phyloP scores from a whole-genome alignment of 2,888 invertebrate genomes.

The Drosophila rellima region DNA sequence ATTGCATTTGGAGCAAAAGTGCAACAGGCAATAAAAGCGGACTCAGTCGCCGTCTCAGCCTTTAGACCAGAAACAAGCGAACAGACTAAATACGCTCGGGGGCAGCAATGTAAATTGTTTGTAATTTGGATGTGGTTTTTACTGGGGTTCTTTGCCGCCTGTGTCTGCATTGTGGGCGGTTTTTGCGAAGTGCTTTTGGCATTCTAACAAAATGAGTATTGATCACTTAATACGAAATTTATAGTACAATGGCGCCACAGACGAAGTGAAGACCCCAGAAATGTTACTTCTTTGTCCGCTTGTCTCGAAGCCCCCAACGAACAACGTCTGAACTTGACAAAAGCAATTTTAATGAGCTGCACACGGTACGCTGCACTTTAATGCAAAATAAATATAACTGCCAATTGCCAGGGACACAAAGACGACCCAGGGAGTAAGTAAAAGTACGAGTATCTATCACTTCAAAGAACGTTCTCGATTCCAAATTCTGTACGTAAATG shows the following conservation, averaged over 20 bases:
- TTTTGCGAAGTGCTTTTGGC: constrained; percentile 68
- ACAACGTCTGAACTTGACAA: constrained; percentile 50
- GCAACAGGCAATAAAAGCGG: constrained; percentile 52
- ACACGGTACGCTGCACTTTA: constrained; percentile 76
- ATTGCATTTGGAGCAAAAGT: constrained; percentile 78
- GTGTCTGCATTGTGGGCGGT: constrained; percentile 42
- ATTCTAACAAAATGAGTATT: constrained; percentile 81
- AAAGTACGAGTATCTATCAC: constrained; percentile 54
- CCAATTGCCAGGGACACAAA: constrained; percentile 46
- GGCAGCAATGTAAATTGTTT: constrained; percentile 76
- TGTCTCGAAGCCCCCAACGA: not conserved
- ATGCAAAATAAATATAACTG: constrained; percentile 75
- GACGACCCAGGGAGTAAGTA: not conserved
- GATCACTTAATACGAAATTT: constrained; percentile 80
- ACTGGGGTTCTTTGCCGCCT: constrained; percentile 49
- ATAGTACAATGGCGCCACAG: constrained; percentile 70
- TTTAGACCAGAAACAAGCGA: not conserved
- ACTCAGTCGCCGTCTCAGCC: constrained; percentile 3
- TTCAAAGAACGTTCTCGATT: constrained; percentile 13
- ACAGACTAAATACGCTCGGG: constrained; percentile 59
- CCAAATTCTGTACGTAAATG: constrained; percentile 18
- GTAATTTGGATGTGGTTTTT: constrained; percentile 72
- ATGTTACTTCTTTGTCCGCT: constrained; percentile 49
- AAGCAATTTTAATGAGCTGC: constrained; percentile 75
- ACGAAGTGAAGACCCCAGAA: constrained; percentile 26